Conservation (phyloP, 2,888 invertebrate genomes). For the Drosophila dives region DNA sequence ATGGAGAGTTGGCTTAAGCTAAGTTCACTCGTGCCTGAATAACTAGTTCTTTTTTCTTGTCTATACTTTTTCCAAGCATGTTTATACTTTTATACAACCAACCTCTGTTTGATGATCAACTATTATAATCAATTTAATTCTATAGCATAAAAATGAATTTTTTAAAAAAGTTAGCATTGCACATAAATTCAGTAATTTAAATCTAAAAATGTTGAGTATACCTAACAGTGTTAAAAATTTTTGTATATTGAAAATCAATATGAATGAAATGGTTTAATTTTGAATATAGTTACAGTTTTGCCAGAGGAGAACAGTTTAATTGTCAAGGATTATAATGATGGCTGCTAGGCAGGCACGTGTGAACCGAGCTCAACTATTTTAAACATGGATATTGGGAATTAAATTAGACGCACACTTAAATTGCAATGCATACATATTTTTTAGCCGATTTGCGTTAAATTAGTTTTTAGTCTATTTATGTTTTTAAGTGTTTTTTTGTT, state of each 20-base stretch:
- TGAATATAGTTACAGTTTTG: background rate
- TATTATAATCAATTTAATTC: background rate
- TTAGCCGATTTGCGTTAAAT: conserved; percentile 75
- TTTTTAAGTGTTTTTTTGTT: conserved; percentile 35
- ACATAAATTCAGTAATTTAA: background rate
- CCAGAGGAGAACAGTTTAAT: background rate
- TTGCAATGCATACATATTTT: conserved; percentile 65
- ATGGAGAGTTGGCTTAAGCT: conserved; percentile 30
- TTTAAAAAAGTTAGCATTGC: conserved; percentile 1
- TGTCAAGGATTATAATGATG: background rate
- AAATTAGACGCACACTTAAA: conserved; percentile 56
- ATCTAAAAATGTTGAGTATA: background rate
- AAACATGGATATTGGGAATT: conserved; percentile 25
- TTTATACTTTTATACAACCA: background rate
- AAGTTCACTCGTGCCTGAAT: conserved; percentile 42
- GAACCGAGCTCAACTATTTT: conserved; percentile 30
- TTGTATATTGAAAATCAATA: background rate
- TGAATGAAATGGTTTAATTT: background rate
- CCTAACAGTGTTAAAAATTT: background rate
- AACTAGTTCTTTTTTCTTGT: background rate
- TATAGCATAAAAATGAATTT: background rate
- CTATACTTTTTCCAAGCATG: background rate
- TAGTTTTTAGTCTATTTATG: conserved; percentile 75
- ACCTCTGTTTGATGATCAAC: background rate
- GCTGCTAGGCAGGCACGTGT: conserved; percentile 10